Evolutionary conservation across 2,797 vertebrate genomes (phyloP), one percentile per base, ranked within the genome.

Genomic region (Coranthus polyacanthus): DNA sequence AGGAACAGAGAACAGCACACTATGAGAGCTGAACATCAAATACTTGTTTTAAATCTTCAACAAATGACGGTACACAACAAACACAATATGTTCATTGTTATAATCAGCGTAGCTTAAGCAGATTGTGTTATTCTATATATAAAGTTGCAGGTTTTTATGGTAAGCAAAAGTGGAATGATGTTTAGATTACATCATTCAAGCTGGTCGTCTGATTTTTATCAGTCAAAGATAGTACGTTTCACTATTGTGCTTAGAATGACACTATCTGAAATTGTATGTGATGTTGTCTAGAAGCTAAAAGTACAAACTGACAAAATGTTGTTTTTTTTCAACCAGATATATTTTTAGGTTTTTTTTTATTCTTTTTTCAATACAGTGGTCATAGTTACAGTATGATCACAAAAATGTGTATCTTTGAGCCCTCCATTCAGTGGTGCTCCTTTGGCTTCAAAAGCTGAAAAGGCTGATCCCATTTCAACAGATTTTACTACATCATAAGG

Each of bases 401-500:
- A 44, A 46, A 37, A 16, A 9, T 0, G 38, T 18, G 44, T 57
- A 57, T 15, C 38, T 60, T 54, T 61, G 39, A 78, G 34, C 20
- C 54, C 20, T 54, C 37, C 44, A 36, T 68, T 57, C 51, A 68
- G 29, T 38, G 16, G 21, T 16, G 22, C 16, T 68, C 0, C 20
- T 53, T 58, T 49, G 47, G 59, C 50, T 78, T 79, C 12, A 56
- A 61, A 71, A 63, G n/a, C 57, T 50, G 41, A 46, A 46, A 52
- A 37, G 0, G 34, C 50, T 16, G 22, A 67, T 68, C 36, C 47
- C 39, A 46, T 70, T 72, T 69, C 42, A 53, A 67, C 68, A 78
- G 63, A 77, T 62, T 73, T 79, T 6, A 68, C 75, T 66, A 58
- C 64, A 78, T 83, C 69, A 64, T 37, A 54, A 64, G 36, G 65